These are phyloP conservation scores for Corynorhinus townsendii DNA, from an alignment of 2,113 vertebrate species.

Conservation along the genomic window DNA sequence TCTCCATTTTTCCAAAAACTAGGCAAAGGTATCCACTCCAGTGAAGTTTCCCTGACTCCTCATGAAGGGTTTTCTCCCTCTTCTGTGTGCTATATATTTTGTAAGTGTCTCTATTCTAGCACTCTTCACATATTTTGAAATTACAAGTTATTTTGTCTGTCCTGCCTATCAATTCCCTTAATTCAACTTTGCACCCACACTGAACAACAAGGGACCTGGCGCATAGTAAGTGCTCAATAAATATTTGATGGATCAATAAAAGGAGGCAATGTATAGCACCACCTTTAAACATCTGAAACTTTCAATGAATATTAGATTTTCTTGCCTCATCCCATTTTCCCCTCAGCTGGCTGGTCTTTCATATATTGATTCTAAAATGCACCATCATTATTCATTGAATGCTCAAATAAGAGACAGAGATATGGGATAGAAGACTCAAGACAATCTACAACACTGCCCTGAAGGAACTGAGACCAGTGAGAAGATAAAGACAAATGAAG, in stretches of 20 bases:
- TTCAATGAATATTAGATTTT: constrained; percentile 3
- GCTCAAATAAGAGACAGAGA: neutral
- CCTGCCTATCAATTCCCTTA: neutral
- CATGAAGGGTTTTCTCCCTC: neutral
- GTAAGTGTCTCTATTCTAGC: neutral
- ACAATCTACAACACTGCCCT: neutral
- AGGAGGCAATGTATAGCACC: neutral
- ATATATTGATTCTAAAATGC: constrained; percentile 11
- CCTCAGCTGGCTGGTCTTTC: neutral
- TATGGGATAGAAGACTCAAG: neutral
- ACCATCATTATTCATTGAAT: neutral
- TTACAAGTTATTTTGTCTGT: neutral
- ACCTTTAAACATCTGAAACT: neutral
- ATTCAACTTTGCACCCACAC: neutral
- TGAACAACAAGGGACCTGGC: neutral
- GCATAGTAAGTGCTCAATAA: neutral
- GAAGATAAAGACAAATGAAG: neutral
- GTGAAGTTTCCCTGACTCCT: neutral
- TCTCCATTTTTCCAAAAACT: neutral
- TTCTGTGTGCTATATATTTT: neutral
- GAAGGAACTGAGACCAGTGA: neutral
- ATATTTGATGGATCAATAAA: neutral
- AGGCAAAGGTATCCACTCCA: neutral
- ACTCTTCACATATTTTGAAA: neutral
- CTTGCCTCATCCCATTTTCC: neutral